Conservation (phyloP, 2,113 vertebrate species). For the Poecile atricapillus region DNA sequence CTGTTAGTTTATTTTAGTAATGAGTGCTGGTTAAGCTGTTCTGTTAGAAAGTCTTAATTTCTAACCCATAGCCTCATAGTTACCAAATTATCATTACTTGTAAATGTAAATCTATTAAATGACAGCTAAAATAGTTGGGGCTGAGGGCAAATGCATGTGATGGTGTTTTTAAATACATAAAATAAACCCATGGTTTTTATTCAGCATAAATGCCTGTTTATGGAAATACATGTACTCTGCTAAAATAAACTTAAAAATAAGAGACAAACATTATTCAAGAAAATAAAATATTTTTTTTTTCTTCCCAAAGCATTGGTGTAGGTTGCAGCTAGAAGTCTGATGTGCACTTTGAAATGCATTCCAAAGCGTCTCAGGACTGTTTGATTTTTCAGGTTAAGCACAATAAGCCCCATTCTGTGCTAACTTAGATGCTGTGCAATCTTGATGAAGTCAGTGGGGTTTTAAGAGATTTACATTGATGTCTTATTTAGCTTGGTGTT, state of each 20-base stretch:
- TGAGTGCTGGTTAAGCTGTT: background rate
- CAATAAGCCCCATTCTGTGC: background rate
- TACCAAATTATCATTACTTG: slow-evolving; percentile 12
- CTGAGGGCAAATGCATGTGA: background rate
- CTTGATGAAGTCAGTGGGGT: background rate
- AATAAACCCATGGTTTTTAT: background rate
- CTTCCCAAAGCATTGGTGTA: background rate
- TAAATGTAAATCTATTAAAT: slow-evolving; percentile 50
- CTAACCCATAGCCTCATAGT: background rate
- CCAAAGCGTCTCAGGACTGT: background rate
- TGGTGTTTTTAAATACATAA: background rate
- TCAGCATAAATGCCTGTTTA: background rate
- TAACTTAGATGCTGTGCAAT: background rate
- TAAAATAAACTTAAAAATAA: slow-evolving; percentile 20
- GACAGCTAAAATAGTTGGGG: background rate
- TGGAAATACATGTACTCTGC: background rate
- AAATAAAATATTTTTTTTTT: background rate
- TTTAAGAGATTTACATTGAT: background rate
- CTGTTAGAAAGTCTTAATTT: slow-evolving; percentile 5
- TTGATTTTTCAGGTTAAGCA: background rate
- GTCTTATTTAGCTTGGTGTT: background rate
- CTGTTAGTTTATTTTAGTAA: background rate
- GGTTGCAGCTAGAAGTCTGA: background rate
- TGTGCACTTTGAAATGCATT: background rate
- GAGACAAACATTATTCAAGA: background rate